Base-by-base conservation (phyloP, 1,140 invertebrate species). In the Drosophila elegans region DNA sequence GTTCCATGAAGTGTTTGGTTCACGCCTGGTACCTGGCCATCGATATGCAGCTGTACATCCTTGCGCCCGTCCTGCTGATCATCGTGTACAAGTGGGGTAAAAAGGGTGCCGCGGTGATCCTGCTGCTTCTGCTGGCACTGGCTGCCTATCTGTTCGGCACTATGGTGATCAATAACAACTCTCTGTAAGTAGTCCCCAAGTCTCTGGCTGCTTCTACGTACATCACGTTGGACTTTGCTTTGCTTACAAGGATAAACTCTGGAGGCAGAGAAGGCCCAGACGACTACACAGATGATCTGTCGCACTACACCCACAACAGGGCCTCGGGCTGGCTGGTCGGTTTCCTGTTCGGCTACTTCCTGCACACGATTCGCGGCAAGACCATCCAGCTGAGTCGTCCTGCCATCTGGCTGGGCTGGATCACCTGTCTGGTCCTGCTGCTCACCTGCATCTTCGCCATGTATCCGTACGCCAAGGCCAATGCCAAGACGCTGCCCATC, bases 11-110 rank as follows among this genome's bases (percentile, higher is more conserved):
- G 96, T 98, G 97, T 78, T 95, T 98, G 95, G 95, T 95, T 51
- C 96, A 97, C 93, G 95, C 96, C 0, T 98, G 97, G 97, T 98
- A 97, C 81, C 93, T 98, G 44, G 95, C 97, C 5, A 96, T 96
- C 56, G 97, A 98, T 81, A 97, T 96, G 72, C 97, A 97, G 91
- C 93, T 97, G 59, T 97, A 97, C 89, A 93, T 97, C 56, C 88
- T 97, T 4, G 95, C 96, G 10, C 95, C 96, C 0, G 91, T 96
- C 13, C 93, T 98, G 44, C 94, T 97, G 60, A 95, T 95, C 82
- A 93, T 94, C 9, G 90, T 96, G 25, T 95, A 94, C 94, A 94
- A 93, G 62, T 95, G 94, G 93, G 93, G 93, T n/a, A 86, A 62
- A 4, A 86, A 71, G 38, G 78, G 72, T 0, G 78, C 82, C 34